A percentile compares a stretch with the other conserved stretches of the same genome.
These are phyloP conservation scores for Ceratitis capitata DNA, from an alignment of 1,140 invertebrate genomes.

Conservation along the genomic window DNA sequence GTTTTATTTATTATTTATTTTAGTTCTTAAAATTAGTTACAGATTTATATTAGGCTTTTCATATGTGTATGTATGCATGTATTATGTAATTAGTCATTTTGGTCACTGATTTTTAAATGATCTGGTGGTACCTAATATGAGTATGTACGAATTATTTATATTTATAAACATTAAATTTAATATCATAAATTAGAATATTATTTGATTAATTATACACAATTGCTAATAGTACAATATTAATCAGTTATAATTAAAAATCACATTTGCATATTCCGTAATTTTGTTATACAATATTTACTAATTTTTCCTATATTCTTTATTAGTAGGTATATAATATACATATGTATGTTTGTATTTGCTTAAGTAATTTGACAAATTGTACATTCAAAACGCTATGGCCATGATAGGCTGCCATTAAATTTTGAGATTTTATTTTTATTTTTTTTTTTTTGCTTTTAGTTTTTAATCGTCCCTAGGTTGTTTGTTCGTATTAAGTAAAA, in stretches of 20 bases:
- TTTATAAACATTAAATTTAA: constrained; percentile 29
- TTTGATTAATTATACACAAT: constrained; percentile 38
- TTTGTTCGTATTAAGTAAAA: not conserved
- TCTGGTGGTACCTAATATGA: constrained; percentile 4
- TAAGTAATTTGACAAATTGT: constrained; percentile 38
- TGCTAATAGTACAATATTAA: constrained; percentile 27
- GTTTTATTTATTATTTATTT: not conserved
- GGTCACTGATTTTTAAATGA: not conserved
- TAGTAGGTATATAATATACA: too few relatives aligned
- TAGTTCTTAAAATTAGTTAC: not conserved
- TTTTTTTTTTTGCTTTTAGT: not conserved
- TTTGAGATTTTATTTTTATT: not conserved
- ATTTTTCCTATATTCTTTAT: constrained; percentile 22
- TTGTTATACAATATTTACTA: constrained; percentile 41
- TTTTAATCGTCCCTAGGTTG: not conserved
- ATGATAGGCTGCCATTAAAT: not conserved
- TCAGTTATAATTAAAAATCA: constrained; percentile 40
- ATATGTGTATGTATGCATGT: not conserved
- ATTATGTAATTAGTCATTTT: not conserved
- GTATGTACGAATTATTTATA: constrained; percentile 9
- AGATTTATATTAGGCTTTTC: not conserved
- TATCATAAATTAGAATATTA: constrained; percentile 32
- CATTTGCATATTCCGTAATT: constrained; percentile 39
- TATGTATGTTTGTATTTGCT: not conserved
- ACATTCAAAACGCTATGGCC: constrained; percentile 28